Evolutionary conservation across 2,888 invertebrate species (phyloP).

Genomic region (Steinernema carpocapsae): DNA sequence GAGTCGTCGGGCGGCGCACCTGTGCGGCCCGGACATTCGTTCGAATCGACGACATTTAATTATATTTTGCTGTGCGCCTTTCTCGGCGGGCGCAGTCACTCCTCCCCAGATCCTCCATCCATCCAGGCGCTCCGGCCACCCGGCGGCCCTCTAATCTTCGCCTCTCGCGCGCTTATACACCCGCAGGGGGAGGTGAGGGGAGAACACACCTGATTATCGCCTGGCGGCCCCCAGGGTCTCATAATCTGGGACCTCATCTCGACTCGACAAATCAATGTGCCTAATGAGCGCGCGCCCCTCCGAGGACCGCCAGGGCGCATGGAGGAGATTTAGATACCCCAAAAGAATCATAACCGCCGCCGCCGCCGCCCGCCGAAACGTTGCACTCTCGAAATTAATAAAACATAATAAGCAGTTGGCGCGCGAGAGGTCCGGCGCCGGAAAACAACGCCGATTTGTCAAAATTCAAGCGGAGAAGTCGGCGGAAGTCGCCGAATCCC

Average conservation of each 20-base stretch:
- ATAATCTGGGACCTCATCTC: conserved; percentile 33
- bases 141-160: conserved; percentile 29
- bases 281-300: conserved; percentile 34
- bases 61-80: conserved; percentile 28
- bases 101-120: conserved; percentile 1
- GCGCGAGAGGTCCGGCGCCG: conserved; percentile 15
- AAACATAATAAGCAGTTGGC: conserved; percentile 24
- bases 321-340: conserved; percentile 15
- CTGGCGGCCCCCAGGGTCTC: conserved; percentile 35
- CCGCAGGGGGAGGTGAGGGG: conserved; percentile 19
- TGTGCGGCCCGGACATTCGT: conserved; percentile 31
- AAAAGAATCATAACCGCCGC: conserved; percentile 23
- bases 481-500: conserved; percentile 7
- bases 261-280: conserved; percentile 35
- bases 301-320: conserved; percentile 2
- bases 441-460: conserved; percentile 25
- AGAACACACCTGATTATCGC: conserved; percentile 34
- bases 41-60: conserved; percentile 31
- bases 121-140: background rate
- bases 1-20: conserved; percentile 13
- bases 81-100: conserved; percentile 4
- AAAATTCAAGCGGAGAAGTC: background rate
- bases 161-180: conserved; percentile 27
- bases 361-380: background rate
- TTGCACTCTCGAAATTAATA: conserved; percentile 27